Conservation (phyloP, 2,888 invertebrate genomes). For the Diaperis boleti region DNA sequence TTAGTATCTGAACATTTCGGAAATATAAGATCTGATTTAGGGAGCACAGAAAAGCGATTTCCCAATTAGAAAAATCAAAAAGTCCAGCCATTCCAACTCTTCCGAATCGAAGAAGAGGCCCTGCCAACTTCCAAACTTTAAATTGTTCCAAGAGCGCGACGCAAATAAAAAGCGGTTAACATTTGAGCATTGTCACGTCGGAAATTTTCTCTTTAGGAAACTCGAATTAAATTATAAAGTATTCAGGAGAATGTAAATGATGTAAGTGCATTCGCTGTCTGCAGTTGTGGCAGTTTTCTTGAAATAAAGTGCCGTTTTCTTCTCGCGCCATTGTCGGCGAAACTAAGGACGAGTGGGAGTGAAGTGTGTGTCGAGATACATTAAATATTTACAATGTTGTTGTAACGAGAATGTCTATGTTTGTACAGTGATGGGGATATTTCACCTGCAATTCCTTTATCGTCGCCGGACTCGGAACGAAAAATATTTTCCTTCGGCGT, state of each 20-base stretch:
- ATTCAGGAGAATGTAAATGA: constrained; percentile 33
- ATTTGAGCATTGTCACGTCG: constrained; percentile 31
- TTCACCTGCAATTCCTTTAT: not conserved
- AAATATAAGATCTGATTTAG: no score
- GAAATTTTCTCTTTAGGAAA: constrained; percentile 22
- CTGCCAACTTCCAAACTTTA: constrained; percentile 8
- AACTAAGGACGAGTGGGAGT: constrained; percentile 9
- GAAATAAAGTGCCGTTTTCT: constrained; percentile 12
- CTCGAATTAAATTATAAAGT: constrained; percentile 30
- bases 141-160: constrained; percentile 18
- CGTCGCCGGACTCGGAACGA: no score
- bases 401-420: constrained; percentile 11
- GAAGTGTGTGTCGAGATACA: constrained; percentile 12
- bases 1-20: no score
- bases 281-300: constrained; percentile 7
- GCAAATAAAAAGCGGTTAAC: constrained; percentile 29
- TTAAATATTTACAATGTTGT: constrained; percentile 9
- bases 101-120: no score
- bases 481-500: no score
- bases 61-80: no score
- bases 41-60: no score
- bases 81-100: no score
- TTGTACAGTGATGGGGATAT: constrained; percentile 1
- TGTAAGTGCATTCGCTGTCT: constrained; percentile 31
- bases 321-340: constrained; percentile 1